Conservation (phyloP, 2,888 invertebrate species). For the Homarus gammarus region DNA sequence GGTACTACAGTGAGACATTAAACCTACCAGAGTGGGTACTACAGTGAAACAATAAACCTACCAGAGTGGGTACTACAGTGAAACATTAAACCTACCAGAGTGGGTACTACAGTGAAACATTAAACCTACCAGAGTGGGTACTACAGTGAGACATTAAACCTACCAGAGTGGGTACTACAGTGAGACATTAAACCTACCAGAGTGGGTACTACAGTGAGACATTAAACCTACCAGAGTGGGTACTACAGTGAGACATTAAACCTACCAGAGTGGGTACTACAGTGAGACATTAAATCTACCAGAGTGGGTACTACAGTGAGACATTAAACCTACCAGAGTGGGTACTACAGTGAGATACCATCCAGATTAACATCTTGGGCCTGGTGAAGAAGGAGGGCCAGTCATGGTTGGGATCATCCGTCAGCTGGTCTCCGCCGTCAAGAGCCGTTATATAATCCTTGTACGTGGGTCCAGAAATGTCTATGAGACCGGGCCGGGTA, state of each 20-base stretch:
- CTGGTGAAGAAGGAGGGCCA: constrained; percentile 25
- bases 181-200: not conserved
- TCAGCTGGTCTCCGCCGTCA: not conserved
- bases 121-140: not conserved
- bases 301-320: not conserved
- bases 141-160: not conserved
- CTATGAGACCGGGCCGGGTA: constrained; percentile 7
- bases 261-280: not conserved
- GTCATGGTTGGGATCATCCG: not conserved
- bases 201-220: not conserved
- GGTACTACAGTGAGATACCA: constrained; percentile 60
- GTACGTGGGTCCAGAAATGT: constrained; percentile 25
- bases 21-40: constrained; percentile 30
- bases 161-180: not conserved
- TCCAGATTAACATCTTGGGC: constrained; percentile 48
- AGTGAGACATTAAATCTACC: not conserved
- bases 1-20: not conserved
- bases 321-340: constrained; percentile 34
- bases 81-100: not conserved
- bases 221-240: not conserved
- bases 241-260: not conserved
- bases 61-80: not conserved
- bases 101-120: not conserved
- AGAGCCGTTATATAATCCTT: constrained; percentile 12
- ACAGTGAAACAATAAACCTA: constrained; percentile 57